Conservation (phyloP, 2,113 vertebrate species). For the Gallinago undulata region DNA sequence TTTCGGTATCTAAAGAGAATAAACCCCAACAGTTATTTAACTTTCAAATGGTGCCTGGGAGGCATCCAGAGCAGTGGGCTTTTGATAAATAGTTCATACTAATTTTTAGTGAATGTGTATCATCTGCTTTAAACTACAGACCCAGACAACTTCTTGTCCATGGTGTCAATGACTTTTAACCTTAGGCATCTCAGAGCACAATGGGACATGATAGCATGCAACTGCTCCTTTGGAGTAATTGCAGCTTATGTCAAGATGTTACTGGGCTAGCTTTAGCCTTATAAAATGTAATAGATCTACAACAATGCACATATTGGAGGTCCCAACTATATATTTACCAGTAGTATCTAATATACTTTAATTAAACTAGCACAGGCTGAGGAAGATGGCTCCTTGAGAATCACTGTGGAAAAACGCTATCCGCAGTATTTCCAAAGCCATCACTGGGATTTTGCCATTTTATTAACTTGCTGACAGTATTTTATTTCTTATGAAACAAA, state of each 20-base stretch:
- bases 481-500: neutral
- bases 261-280: neutral
- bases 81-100: constrained; percentile 6
- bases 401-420: neutral
- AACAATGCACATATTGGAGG: neutral
- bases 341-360: neutral
- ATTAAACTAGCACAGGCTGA: neutral
- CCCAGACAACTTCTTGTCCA: neutral
- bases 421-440: neutral
- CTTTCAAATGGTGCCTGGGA: neutral
- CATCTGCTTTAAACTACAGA: neutral
- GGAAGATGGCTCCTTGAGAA: neutral
- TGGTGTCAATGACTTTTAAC: neutral
- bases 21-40: neutral
- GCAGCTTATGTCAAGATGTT: neutral
- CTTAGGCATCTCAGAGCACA: neutral
- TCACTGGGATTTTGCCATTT: neutral
- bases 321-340: neutral
- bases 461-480: neutral
- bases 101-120: neutral
- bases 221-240: neutral
- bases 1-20: neutral
- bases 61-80: neutral
- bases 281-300: neutral
- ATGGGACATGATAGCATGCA: neutral